These are phyloP conservation scores for Passer domesticus DNA, from an alignment of 2,113 vertebrate species.

Conservation along the genomic window DNA sequence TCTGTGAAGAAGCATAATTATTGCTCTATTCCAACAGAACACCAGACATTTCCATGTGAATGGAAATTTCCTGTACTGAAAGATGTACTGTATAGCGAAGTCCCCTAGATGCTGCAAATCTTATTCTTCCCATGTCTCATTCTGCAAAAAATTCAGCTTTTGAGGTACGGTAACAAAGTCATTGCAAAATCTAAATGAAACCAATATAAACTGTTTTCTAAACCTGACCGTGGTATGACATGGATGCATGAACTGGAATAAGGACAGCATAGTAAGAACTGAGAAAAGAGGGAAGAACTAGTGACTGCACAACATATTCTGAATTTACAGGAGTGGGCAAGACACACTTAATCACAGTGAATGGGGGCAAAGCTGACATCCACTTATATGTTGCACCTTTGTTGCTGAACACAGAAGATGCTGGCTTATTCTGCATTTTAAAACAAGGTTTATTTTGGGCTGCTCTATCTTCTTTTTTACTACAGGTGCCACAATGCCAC, in stretches of 20 bases:
- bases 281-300: neutral
- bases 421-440: neutral
- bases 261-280: neutral
- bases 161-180: accelerated
- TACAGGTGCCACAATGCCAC: no score
- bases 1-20: neutral
- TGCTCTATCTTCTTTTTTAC: neutral
- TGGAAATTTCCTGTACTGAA: neutral
- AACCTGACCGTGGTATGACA: accelerated
- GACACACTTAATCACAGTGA: accelerated
- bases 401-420: neutral
- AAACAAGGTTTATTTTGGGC: neutral
- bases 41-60: neutral
- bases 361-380: neutral
- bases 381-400: neutral
- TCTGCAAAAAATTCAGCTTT: neutral
- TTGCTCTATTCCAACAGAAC: neutral
- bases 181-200: neutral
- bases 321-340: neutral
- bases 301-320: neutral
- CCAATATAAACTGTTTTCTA: neutral
- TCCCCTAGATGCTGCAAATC: neutral
- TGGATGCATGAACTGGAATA: neutral
- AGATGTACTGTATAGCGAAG: neutral
- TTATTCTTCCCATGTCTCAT: neutral